phyloP scores from a whole-genome alignment of 2,888 invertebrate genomes.

The Metacarcinus magister region DNA sequence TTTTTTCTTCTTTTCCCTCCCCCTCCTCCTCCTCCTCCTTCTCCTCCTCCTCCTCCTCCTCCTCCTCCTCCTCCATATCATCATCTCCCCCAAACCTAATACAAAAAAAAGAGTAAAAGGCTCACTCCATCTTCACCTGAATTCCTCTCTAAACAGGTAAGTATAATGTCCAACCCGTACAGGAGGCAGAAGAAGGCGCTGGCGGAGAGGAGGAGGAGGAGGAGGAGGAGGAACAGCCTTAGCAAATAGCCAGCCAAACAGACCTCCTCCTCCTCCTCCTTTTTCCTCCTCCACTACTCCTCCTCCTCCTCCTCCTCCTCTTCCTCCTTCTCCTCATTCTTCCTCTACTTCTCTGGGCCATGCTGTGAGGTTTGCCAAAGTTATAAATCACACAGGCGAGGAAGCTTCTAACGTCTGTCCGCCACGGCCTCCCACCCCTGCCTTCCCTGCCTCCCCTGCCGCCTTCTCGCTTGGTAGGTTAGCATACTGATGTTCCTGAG shows the following conservation, averaged over 20 bases:
- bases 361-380: constrained; percentile 11
- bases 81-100: not conserved
- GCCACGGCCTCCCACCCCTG: not conserved
- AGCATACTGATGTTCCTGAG: constrained; percentile 15
- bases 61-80: not conserved
- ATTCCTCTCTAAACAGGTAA: constrained; percentile 47
- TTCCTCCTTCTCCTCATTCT: not conserved
- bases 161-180: not conserved
- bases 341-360: not conserved
- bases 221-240: not conserved
- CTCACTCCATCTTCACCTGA: constrained; percentile 42
- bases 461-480: not conserved
- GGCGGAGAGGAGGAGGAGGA: not conserved
- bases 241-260: constrained; percentile 10
- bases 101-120: not conserved
- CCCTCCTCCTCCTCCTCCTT: not conserved
- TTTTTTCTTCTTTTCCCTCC: not conserved
- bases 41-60: not conserved
- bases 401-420: not conserved
- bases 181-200: constrained; percentile 5
- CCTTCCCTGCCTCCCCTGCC: not conserved
- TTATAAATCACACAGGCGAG: not conserved
- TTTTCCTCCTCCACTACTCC: too few relatives aligned
- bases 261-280: constrained; percentile 17
- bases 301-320: not conserved